phyloP scores from a whole-genome alignment of 2,113 vertebrate genomes.

The Megaleporinus macrocephalus region DNA sequence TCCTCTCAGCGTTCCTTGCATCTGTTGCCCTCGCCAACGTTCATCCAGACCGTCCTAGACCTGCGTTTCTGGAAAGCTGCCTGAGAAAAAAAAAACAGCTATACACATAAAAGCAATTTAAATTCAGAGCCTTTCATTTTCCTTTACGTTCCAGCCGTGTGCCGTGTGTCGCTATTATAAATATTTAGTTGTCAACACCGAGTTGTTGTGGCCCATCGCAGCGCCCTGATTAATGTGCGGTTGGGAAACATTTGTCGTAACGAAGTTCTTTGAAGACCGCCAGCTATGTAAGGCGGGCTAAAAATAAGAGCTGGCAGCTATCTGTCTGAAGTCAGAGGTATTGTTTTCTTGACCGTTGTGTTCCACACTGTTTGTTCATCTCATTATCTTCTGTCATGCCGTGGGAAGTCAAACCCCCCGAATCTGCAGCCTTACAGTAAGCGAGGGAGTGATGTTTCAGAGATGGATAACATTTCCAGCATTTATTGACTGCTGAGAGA shows the following conservation, averaged over 20 bases:
- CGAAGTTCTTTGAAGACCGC: background rate
- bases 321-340: slow-evolving; percentile 11
- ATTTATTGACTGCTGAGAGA: slow-evolving; percentile 75
- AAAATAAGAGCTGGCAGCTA: background rate
- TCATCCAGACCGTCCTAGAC: no score
- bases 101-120: no score
- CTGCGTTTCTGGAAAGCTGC: no score
- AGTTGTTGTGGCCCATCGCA: background rate
- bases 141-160: no score
- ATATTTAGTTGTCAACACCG: slow-evolving; percentile 3
- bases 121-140: no score
- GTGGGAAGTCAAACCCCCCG: slow-evolving; percentile 60
- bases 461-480: slow-evolving; percentile 80
- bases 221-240: background rate
- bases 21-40: no score
- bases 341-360: slow-evolving; percentile 14
- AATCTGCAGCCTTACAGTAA: slow-evolving; percentile 78
- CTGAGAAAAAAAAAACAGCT: no score
- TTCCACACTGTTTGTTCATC: background rate
- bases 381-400: slow-evolving; percentile 55
- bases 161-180: background rate
- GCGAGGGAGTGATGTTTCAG: slow-evolving; percentile 80
- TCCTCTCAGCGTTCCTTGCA: no score
- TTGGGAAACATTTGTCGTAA: slow-evolving; percentile 16
- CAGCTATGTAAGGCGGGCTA: background rate